A percentile compares a stretch with the other conserved stretches of the same genome.
phyloP scores from a whole-genome alignment of 2,797 vertebrate species.

The Nannoperca obscura region DNA sequence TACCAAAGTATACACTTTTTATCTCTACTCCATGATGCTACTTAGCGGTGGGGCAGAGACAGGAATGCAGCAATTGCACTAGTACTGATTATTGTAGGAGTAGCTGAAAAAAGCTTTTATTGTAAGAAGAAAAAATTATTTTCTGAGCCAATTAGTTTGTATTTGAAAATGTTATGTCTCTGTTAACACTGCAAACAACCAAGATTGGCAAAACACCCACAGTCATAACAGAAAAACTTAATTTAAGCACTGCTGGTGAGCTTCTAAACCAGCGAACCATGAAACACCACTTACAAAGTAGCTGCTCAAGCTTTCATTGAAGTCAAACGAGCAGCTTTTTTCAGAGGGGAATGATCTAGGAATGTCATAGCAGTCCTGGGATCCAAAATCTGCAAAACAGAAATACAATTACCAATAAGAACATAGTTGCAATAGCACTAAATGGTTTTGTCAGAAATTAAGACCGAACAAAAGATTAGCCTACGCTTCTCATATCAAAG shows the following conservation, averaged over 20 bases:
- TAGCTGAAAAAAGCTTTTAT: neutral
- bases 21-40: neutral
- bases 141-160: neutral
- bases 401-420: constrained; percentile 28
- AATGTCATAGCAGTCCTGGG: constrained; percentile 98
- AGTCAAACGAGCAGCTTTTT: constrained; percentile 93
- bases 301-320: constrained; percentile 93
- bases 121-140: neutral
- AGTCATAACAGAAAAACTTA: neutral
- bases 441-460: neutral
- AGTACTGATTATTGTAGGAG: neutral
- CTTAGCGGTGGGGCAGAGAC: neutral
- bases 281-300: constrained; percentile 92
- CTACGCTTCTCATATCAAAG: neutral
- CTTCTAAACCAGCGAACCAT: neutral
- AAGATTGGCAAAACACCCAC: neutral
- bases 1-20: neutral
- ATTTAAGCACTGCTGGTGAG: neutral
- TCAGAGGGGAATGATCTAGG: constrained; percentile 95
- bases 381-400: constrained; percentile 91
- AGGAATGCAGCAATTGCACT: neutral
- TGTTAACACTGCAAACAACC: neutral
- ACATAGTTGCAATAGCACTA: neutral
- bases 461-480: neutral
- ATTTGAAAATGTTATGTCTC: neutral